A percentile compares a stretch with the other conserved stretches of the same genome.
These are phyloP conservation scores for Montipora foliosa DNA, from an alignment of 64 coral and sea anemone genomes.

Conservation along the genomic window DNA sequence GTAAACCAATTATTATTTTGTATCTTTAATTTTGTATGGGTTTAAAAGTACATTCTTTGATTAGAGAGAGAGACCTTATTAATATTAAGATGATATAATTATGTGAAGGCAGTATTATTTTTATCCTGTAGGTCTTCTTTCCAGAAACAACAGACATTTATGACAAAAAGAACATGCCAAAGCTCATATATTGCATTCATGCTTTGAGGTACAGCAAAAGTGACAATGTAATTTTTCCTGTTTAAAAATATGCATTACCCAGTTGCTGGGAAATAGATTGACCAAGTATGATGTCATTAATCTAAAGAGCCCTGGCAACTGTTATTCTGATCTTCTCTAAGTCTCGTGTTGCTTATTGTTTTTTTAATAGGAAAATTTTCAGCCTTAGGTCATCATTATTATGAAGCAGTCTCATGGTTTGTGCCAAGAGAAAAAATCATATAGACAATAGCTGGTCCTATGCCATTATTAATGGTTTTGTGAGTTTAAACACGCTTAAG, in stretches of 20 bases:
- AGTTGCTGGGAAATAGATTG: neutral
- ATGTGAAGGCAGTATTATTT: neutral
- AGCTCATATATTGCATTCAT: conserved; percentile 98
- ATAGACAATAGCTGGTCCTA: too few relatives aligned
- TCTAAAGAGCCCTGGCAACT: neutral
- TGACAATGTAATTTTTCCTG: neutral
- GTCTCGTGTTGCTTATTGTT: neutral
- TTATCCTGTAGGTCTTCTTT: conserved; percentile 88
- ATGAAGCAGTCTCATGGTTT: too few relatives aligned
- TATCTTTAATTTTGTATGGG: too few relatives aligned
- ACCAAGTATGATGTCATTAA: neutral
- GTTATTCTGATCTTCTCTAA: neutral
- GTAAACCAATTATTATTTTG: neutral
- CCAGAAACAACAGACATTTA: conserved; percentile 99
- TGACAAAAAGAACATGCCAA: conserved; percentile 99
- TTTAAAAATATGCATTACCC: neutral
- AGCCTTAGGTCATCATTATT: too few relatives aligned
- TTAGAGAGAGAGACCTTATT: neutral
- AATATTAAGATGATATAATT: neutral
- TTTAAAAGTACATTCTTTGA: neutral
- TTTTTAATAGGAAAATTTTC: neutral
- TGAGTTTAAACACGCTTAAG: too few relatives aligned
- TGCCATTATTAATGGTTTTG: too few relatives aligned
- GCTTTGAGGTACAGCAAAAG: conserved; percentile 79
- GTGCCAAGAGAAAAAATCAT: too few relatives aligned